Conservation (phyloP, 1,140 invertebrate species). For the Nasonia vitripennis region DNA sequence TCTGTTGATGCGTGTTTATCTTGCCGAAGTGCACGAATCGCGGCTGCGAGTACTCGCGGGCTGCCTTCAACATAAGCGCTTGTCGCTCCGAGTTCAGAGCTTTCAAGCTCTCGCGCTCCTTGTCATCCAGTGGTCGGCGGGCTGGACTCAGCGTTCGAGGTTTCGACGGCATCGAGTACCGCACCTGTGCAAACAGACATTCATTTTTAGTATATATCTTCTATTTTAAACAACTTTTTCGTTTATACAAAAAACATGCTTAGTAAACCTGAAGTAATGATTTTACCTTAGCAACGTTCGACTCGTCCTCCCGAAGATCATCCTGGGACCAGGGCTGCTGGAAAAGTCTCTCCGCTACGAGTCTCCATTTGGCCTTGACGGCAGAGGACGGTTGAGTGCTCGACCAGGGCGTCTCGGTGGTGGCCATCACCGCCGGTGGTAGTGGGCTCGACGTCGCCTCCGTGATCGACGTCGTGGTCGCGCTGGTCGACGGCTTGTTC, state of each 20-base stretch:
- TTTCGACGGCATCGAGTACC: conserved; percentile 53
- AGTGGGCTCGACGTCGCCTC: conserved; percentile 38
- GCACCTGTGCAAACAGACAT: conserved; percentile 43
- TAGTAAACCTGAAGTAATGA: too few relatives aligned
- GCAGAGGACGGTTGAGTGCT: conserved; percentile 51
- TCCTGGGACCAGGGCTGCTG: conserved; percentile 55
- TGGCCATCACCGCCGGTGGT: conserved; percentile 31
- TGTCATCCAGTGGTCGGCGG: conserved; percentile 53
- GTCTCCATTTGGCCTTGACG: conserved; percentile 55
- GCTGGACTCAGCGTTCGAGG: conserved; percentile 41
- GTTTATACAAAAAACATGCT: too few relatives aligned
- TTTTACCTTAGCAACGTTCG: conserved; percentile 16
- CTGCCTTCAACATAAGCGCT: conserved; percentile 55
- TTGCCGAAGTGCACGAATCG: conserved; percentile 65
- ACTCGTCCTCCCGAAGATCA: conserved; percentile 33
- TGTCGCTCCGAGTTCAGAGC: conserved; percentile 57
- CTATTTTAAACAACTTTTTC: background rate
- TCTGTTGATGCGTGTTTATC: conserved; percentile 62
- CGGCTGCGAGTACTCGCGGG: conserved; percentile 59
- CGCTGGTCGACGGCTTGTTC: conserved; percentile 42
- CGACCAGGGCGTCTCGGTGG: conserved; percentile 54
- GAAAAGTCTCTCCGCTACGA: conserved; percentile 64
- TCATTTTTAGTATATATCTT: conserved; percentile 16
- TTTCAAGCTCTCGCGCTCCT: conserved; percentile 57
- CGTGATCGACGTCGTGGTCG: conserved; percentile 48